These are phyloP conservation scores for Gadus chalcogrammus DNA, from an alignment of 2,113 vertebrate species.

Conservation along the genomic window DNA sequence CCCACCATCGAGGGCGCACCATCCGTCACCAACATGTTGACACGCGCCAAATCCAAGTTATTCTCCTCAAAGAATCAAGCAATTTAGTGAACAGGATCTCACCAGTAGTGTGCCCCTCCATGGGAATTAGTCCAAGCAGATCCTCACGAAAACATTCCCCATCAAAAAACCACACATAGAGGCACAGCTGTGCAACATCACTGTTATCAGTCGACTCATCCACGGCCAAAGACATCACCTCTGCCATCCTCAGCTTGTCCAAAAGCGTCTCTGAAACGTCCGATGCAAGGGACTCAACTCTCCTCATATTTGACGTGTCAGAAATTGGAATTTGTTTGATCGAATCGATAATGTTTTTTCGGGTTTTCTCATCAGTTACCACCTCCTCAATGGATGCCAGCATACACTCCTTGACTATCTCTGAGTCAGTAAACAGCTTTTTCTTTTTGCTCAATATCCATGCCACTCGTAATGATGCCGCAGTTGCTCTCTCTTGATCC, in stretches of 20 bases:
- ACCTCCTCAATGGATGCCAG: slow-evolving; percentile 12
- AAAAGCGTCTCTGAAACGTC: slow-evolving; percentile 13
- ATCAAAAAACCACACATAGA: too few relatives aligned
- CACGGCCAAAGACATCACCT: slow-evolving; percentile 9
- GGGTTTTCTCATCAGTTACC: slow-evolving; percentile 8
- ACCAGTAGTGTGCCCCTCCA: too few relatives aligned
- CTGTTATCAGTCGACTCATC: slow-evolving; percentile 5
- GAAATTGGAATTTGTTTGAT: slow-evolving; percentile 18
- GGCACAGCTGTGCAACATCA: too few relatives aligned
- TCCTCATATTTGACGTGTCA: slow-evolving; percentile 9
- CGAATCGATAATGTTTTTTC: background rate
- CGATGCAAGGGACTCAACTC: slow-evolving; percentile 11
- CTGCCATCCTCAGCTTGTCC: background rate
- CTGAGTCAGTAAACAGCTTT: slow-evolving; percentile 6
- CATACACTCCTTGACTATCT: slow-evolving; percentile 24
- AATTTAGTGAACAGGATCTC: too few relatives aligned
- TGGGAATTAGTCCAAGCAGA: too few relatives aligned
- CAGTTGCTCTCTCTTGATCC: slow-evolving; percentile 1
- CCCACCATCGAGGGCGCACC: too few relatives aligned
- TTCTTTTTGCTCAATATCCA: slow-evolving; percentile 19
- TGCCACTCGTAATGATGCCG: background rate
- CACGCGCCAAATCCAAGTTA: too few relatives aligned
- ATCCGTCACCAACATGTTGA: too few relatives aligned
- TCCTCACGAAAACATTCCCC: too few relatives aligned
- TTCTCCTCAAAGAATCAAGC: too few relatives aligned